Percentiles rank a stretch among this genome's conserved stretches.
phyloP scores from a whole-genome alignment of 2,113 vertebrate species.

The Gobio gobio region DNA sequence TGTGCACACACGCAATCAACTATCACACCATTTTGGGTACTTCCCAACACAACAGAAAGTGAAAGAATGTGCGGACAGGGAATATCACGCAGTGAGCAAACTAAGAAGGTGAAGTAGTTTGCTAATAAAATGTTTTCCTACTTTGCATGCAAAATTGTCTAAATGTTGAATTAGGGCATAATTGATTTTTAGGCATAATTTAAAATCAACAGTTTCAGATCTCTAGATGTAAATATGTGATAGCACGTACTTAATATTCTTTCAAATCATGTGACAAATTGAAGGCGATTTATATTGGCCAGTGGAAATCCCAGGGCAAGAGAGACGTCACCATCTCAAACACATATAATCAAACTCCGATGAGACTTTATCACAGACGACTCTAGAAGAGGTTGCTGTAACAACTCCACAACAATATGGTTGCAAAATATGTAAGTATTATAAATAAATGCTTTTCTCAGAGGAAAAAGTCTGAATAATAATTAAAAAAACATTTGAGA shows the following conservation, averaged over 20 bases:
- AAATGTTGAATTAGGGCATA: background rate
- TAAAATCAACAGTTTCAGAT: too few relatives aligned
- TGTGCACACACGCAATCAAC: background rate
- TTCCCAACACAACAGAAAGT: background rate
- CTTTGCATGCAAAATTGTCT: background rate
- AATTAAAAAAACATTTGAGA: background rate
- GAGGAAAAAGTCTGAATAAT: background rate
- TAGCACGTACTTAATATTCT: background rate
- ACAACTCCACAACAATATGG: background rate
- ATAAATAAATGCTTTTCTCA: background rate
- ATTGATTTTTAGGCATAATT: too few relatives aligned
- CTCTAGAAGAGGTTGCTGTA: background rate
- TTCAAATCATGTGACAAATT: background rate
- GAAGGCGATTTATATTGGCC: too few relatives aligned
- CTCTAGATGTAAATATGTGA: background rate
- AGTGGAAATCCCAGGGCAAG: background rate
- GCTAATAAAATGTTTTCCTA: too few relatives aligned
- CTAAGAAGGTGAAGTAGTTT: too few relatives aligned
- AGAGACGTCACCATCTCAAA: background rate
- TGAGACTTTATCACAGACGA: background rate
- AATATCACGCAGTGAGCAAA: background rate
- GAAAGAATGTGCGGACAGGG: too few relatives aligned
- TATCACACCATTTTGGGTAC: background rate
- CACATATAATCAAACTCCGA: background rate
- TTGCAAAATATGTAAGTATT: background rate